Evolutionary conservation across 1,140 invertebrate species (phyloP).

Genomic region (Adoxophyes honmai): DNA sequence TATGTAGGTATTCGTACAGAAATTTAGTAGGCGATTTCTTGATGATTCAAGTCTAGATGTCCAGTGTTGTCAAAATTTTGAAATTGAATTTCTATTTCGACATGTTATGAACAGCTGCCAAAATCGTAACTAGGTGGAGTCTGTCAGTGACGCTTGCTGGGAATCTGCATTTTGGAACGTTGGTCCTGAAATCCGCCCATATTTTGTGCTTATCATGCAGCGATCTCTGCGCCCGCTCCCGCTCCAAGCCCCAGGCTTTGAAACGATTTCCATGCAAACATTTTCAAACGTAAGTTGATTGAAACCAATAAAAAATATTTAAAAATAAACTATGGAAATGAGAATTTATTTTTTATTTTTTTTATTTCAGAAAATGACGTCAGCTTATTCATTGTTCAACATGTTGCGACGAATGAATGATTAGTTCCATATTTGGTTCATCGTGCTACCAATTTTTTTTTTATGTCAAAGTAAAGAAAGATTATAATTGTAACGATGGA

Average conservation of each 20-base stretch:
- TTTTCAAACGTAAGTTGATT: slow-evolving; percentile 48
- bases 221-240: slow-evolving; percentile 43
- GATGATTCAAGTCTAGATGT: too few species aligned
- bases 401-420: slow-evolving; percentile 48
- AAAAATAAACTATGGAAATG: background rate
- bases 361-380: slow-evolving; percentile 54
- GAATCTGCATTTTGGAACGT: slow-evolving; percentile 53
- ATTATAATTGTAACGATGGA: too few species aligned
- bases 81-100: too few species aligned
- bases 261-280: slow-evolving; percentile 53
- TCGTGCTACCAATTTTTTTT: too few species aligned
- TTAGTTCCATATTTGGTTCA: too few species aligned
- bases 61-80: too few species aligned
- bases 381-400: slow-evolving; percentile 54
- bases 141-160: slow-evolving; percentile 47
- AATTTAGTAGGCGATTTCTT: too few species aligned
- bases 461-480: too few species aligned
- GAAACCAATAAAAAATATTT: slow-evolving; percentile 1
- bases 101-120: too few species aligned
- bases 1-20: too few species aligned
- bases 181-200: slow-evolving; percentile 37
- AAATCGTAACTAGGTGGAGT: slow-evolving; percentile 35
- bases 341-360: slow-evolving; percentile 17
- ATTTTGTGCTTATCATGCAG: slow-evolving; percentile 55
- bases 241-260: slow-evolving; percentile 42